Evolutionary conservation across 2,888 invertebrate genomes (phyloP).

Genomic region (Crematogaster levior): DNA sequence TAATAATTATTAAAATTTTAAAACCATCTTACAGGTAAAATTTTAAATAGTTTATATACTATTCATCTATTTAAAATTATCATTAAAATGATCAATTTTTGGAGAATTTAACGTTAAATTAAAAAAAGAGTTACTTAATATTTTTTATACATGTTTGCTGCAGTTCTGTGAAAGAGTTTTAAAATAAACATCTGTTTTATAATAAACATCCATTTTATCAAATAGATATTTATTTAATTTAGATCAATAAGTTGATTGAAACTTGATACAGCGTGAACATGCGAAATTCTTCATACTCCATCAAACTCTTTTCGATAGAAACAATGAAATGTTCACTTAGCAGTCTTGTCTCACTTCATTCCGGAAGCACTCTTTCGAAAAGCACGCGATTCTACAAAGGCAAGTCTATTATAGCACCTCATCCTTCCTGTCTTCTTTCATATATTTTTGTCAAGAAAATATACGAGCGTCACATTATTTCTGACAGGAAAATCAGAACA

Average conservation of each 20-base stretch:
- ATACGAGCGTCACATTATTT: not conserved
- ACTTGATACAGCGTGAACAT: not conserved
- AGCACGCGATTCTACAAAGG: conserved; percentile 28
- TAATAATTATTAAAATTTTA: not conserved
- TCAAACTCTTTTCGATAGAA: conserved; percentile 6
- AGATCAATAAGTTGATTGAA: not conserved
- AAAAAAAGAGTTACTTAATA: not conserved
- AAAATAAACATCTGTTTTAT: not conserved
- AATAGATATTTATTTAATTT: not conserved
- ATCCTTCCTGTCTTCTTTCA: not conserved
- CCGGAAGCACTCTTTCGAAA: not conserved
- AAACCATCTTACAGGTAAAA: not conserved
- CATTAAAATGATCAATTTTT: not conserved
- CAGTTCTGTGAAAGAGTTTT: not conserved
- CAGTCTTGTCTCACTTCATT: conserved; percentile 11
- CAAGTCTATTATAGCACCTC: conserved; percentile 3
- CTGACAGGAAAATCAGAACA: conserved; percentile 7
- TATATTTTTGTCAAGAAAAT: conserved; percentile 18
- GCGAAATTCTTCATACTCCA: not conserved
- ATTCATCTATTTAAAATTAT: too few relatives aligned
- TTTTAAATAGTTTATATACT: not conserved
- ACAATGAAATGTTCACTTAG: not conserved
- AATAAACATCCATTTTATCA: not conserved
- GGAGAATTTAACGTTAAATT: not conserved
- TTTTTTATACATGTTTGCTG: not conserved